These are phyloP conservation scores for Liodrosophila aerea DNA, from an alignment of 2,888 invertebrate species.

Conservation along the genomic window DNA sequence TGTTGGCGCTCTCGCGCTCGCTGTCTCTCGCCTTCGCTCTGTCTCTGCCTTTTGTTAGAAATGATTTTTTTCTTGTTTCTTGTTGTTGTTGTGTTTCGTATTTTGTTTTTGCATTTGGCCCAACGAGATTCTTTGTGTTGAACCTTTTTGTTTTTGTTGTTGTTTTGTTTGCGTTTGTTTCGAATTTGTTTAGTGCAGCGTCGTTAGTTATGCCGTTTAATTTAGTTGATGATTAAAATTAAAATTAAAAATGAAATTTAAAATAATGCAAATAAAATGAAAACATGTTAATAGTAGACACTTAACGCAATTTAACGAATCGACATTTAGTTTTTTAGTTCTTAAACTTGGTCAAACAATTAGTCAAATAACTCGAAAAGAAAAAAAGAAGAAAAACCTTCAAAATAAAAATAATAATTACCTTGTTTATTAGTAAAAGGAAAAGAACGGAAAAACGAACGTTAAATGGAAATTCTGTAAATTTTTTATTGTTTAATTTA, in stretches of 20 bases:
- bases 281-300: conserved; percentile 70
- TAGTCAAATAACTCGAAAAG: conserved; percentile 64
- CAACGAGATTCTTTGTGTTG: conserved; percentile 56
- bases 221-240: conserved; percentile 73
- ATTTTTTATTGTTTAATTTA: conserved; percentile 77
- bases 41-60: conserved; percentile 56
- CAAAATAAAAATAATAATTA: conserved; percentile 40
- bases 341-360: conserved; percentile 65
- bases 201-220: conserved; percentile 76
- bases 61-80: conserved; percentile 35
- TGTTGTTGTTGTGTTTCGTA: conserved; percentile 21
- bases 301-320: conserved; percentile 53
- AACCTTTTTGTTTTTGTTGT: conserved; percentile 31
- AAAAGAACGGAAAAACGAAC: conserved; percentile 39
- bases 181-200: conserved; percentile 76
- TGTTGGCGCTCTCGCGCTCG: conserved; percentile 46
- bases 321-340: conserved; percentile 55
- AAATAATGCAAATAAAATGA: conserved; percentile 25
- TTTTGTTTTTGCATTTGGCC: conserved; percentile 33
- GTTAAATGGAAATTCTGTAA: conserved; percentile 68
- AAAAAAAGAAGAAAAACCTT: conserved; percentile 23
- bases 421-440: conserved; percentile 12
- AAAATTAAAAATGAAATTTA: conserved; percentile 28
- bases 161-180: conserved; percentile 47
- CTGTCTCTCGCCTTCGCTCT: conserved; percentile 28